These are phyloP conservation scores for Cydia strobilella DNA, from an alignment of 1,140 invertebrate species.

Conservation along the genomic window DNA sequence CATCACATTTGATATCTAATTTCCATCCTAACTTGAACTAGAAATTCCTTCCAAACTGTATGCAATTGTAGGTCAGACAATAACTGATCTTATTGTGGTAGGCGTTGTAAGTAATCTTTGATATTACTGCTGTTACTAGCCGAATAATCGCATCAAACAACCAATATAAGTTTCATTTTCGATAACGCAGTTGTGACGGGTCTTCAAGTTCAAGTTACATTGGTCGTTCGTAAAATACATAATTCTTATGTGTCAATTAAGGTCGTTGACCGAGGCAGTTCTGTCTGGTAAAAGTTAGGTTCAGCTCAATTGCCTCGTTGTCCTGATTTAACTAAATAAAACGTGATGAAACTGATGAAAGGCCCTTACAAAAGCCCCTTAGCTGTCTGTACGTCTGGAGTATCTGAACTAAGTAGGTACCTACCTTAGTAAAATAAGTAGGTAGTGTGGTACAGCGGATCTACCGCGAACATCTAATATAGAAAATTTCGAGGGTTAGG, in stretches of 20 bases:
- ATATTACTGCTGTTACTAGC: background rate
- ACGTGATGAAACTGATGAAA: slow-evolving; percentile 23
- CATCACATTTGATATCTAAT: background rate
- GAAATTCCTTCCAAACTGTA: background rate
- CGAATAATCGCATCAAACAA: background rate
- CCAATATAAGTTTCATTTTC: background rate
- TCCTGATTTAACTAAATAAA: slow-evolving; percentile 10
- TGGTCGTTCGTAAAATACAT: background rate
- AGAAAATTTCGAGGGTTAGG: too few species aligned
- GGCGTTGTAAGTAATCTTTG: background rate
- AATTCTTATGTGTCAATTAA: background rate
- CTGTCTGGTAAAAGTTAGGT: slow-evolving; percentile 30
- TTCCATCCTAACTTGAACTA: background rate
- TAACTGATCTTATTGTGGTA: background rate
- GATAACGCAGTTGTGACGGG: background rate
- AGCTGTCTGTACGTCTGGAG: background rate
- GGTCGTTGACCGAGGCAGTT: slow-evolving; percentile 19
- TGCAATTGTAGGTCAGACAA: background rate
- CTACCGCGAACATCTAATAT: too few species aligned
- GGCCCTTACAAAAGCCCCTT: background rate
- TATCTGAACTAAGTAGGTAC: background rate
- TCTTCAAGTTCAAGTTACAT: background rate
- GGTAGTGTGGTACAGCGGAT: too few species aligned
- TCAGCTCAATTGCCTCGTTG: slow-evolving; percentile 20
- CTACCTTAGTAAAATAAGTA: background rate